A percentile compares a stretch with the other conserved stretches of the same genome.
phyloP scores from a whole-genome alignment of 2,888 invertebrate species.

The Stenurella melanura region DNA sequence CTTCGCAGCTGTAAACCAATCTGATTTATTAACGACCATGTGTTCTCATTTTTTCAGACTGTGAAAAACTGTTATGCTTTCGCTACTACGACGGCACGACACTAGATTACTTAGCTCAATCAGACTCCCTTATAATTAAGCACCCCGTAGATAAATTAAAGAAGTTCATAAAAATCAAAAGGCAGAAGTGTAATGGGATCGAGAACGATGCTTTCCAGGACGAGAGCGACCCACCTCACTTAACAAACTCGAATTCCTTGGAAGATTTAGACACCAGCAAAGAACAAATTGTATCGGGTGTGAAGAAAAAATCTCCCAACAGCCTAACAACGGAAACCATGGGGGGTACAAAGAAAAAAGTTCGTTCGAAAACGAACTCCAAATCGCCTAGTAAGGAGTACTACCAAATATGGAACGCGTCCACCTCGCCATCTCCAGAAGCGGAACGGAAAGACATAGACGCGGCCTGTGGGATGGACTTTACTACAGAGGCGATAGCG shows the following conservation, averaged over 20 bases:
- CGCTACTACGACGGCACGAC: conserved; percentile 82
- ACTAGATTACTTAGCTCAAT: conserved; percentile 80
- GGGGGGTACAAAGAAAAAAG: conserved; percentile 81
- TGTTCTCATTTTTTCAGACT: conserved; percentile 75
- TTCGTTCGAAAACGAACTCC: conserved; percentile 75
- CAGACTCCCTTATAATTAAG: conserved; percentile 79
- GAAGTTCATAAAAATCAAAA: conserved; percentile 73
- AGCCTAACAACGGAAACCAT: conserved; percentile 73
- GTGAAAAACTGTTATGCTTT: conserved; percentile 81
- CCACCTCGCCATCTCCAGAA: conserved; percentile 71
- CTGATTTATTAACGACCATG: neutral
- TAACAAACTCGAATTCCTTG: conserved; percentile 67
- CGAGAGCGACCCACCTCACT: conserved; percentile 62
- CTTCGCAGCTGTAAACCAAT: too few relatives aligned
- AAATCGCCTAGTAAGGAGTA: conserved; percentile 79
- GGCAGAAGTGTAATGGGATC: conserved; percentile 70
- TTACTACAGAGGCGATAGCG: conserved; percentile 45
- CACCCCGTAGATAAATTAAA: conserved; percentile 77
- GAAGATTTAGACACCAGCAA: conserved; percentile 65
- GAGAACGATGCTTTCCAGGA: conserved; percentile 72
- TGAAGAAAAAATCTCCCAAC: conserved; percentile 70
- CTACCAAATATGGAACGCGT: conserved; percentile 82
- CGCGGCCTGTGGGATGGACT: conserved; percentile 55
- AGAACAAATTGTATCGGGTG: conserved; percentile 66
- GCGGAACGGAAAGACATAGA: conserved; percentile 58